Base-by-base conservation (phyloP, 2,888 invertebrate species). In the Schizaphis graminum region DNA sequence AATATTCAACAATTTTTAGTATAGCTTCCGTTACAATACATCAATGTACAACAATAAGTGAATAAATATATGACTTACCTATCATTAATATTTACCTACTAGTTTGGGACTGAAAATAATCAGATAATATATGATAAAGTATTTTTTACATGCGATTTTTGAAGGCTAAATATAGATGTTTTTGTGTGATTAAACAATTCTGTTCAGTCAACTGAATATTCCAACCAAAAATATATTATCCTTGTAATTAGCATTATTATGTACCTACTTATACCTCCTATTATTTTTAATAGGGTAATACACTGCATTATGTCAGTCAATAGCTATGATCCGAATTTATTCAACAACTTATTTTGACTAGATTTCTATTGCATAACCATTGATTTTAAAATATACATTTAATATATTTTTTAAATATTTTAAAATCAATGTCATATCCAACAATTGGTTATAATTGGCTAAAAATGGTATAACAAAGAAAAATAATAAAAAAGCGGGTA, bases 111-210 rank as follows among this genome's bases (percentile, higher is more conserved):
- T 47, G 44, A 47, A 89, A 44, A 89, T 44, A 1, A 57, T 24
- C 89, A 47, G 44, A 61, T 90, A n/a, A 61, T 90, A n/a, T 7
- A n/a, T 90, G 3, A n/a, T n/a, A 21, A 24, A 47, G 5, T 21
- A n/a, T 21, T 47, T 49, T 90, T 61, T 90, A 44, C 13, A 61
- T 89, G 8, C 16, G 3, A 44, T 61, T 89, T 44, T 89, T 89
- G 61, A 89, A 89, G 89, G 89, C 11, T 89, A 44, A 89, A 47
- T 61, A 61, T 67, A 35, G 35, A 67, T 67, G 21, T 67, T 35
- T 67, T 67, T 0, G 35, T 67, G 16, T n/a, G 67, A n/a, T 67
- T 2, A 67, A 67, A 67, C 35, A 67, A 67, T 67, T 35, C 5
- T 67, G 35, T 67, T 67, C n/a, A 67, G n/a, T 35, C 67, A 67